A percentile compares a stretch with the other conserved stretches of the same genome.
phyloP scores from a whole-genome alignment of 2,113 vertebrate genomes.

The Polypterus bichir region DNA sequence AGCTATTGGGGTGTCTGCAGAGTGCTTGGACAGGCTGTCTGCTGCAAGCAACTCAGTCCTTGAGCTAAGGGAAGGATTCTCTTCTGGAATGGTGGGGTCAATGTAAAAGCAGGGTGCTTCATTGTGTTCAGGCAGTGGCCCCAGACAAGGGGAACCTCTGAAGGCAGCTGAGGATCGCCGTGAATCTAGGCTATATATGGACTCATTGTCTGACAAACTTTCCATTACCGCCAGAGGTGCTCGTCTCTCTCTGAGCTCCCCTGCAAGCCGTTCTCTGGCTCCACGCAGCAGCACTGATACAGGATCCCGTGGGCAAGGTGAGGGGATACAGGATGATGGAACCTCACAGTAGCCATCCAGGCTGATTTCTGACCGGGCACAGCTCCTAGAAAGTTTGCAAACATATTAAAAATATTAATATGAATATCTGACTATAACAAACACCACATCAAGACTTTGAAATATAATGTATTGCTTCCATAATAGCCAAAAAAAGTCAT shows the following conservation, averaged over 20 bases:
- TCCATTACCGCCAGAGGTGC: constrained; percentile 93
- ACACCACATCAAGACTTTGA: not conserved
- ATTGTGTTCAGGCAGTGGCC: constrained; percentile 68
- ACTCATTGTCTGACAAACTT: constrained; percentile 90
- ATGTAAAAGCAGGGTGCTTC: constrained; percentile 74
- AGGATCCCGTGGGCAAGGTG: constrained; percentile 44
- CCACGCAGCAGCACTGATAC: constrained; percentile 87
- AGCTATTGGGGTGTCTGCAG: constrained; percentile 37
- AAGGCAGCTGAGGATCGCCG: constrained; percentile 87
- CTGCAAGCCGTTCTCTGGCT: constrained; percentile 75
- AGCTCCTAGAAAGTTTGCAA: constrained; percentile 53
- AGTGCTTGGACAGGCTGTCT: constrained; percentile 75
- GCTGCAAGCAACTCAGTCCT: constrained; percentile 87
- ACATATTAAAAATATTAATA: not conserved
- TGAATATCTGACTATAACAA: not conserved
- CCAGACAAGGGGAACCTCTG: constrained; percentile 83
- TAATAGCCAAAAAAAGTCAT: not conserved
- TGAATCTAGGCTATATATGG: constrained; percentile 90
- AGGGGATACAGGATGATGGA: constrained; percentile 56
- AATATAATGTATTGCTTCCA: not conserved
- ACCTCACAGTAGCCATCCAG: constrained; percentile 90
- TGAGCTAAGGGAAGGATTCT: constrained; percentile 92
- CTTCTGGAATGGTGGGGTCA: constrained; percentile 83
- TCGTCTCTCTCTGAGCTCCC: constrained; percentile 80
- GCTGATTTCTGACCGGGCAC: constrained; percentile 88